phyloP scores from a whole-genome alignment of 2,113 vertebrate species.

The Pteronura brasiliensis region DNA sequence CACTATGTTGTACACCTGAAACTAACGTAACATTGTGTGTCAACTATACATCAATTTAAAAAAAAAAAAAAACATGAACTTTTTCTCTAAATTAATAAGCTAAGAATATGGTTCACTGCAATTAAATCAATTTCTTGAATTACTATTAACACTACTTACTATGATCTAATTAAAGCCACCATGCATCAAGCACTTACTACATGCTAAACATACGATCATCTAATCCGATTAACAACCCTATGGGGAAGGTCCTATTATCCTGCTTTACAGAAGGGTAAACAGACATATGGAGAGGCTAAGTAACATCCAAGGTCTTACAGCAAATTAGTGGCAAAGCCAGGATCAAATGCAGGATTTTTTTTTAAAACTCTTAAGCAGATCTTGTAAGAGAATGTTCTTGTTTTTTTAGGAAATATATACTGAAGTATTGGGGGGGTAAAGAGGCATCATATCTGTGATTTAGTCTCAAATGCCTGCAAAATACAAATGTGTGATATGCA shows the following conservation, averaged over 20 bases:
- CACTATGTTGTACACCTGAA: background rate
- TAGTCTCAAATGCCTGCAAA: too few species aligned
- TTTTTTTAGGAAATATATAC: too few species aligned
- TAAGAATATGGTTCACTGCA: background rate
- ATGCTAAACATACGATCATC: background rate
- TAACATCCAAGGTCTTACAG: background rate
- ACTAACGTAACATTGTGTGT: background rate
- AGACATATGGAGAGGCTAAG: background rate
- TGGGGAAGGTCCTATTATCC: background rate
- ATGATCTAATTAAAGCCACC: slow-evolving; percentile 2
- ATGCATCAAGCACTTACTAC: background rate
- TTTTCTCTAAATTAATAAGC: slow-evolving; percentile 17
- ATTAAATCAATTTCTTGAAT: slow-evolving; percentile 17
- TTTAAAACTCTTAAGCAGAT: background rate
- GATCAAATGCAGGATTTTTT: background rate
- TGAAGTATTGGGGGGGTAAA: too few species aligned
- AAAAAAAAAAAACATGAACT: background rate
- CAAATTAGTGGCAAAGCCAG: background rate
- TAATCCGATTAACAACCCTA: background rate
- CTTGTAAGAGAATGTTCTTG: too few species aligned
- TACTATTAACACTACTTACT: background rate
- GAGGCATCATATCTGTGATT: too few species aligned
- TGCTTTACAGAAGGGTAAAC: background rate
- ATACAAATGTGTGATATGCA: too few species aligned
- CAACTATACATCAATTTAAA: background rate